A percentile compares a stretch with the other conserved stretches of the same genome.
These are phyloP conservation scores for Drosophila yakuba DNA, from an alignment of 1,140 invertebrate genomes.

Conservation along the genomic window DNA sequence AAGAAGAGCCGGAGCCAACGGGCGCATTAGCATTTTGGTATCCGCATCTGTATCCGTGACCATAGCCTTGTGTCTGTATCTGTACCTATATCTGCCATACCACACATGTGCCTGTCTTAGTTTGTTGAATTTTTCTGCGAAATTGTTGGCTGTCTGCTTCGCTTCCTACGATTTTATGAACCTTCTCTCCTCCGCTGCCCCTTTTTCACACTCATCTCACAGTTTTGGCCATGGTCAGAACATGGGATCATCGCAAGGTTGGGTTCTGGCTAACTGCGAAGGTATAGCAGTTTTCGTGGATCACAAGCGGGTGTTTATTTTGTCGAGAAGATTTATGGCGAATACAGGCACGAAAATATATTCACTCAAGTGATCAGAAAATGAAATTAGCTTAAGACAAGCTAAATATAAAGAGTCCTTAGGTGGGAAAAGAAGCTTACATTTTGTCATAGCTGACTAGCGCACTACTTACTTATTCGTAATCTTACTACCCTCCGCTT, in stretches of 20 bases:
- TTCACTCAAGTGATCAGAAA: background rate
- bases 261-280: slow-evolving; percentile 31
- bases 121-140: slow-evolving; percentile 54
- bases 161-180: slow-evolving; percentile 39
- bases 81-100: slow-evolving; percentile 23
- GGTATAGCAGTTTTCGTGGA: slow-evolving; percentile 37
- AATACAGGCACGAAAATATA: slow-evolving; percentile 16
- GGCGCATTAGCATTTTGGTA: slow-evolving; percentile 69
- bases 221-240: slow-evolving; percentile 32
- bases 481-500: too few species aligned
- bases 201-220: slow-evolving; percentile 25
- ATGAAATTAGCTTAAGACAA: background rate
- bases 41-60: slow-evolving; percentile 55
- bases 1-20: background rate
- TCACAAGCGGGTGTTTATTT: slow-evolving; percentile 9
- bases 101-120: slow-evolving; percentile 1
- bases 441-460: too few species aligned
- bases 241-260: slow-evolving; percentile 41
- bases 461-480: too few species aligned
- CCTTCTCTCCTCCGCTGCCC: background rate
- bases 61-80: slow-evolving; percentile 35
- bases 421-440: background rate
- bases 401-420: background rate
- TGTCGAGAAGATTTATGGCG: slow-evolving; percentile 23
- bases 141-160: slow-evolving; percentile 50